Conservation (phyloP, 2,113 vertebrate genomes). For the Glaucidium brasilianum region DNA sequence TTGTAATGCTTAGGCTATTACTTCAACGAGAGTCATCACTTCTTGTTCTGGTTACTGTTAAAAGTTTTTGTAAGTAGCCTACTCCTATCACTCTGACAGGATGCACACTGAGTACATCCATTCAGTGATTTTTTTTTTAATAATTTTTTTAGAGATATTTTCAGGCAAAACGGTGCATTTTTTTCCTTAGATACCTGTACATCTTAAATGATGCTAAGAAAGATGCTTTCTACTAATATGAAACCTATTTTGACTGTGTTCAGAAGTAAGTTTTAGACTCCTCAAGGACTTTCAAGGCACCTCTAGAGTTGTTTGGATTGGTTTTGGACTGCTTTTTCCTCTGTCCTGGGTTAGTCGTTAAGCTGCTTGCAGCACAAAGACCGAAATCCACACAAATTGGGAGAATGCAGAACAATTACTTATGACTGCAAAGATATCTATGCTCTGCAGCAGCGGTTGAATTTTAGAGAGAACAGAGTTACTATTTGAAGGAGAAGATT, state of each 20-base stretch:
- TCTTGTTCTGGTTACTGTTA: not conserved
- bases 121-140: not conserved
- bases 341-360: not conserved
- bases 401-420: not conserved
- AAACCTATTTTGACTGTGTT: not conserved
- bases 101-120: not conserved
- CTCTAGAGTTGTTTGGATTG: not conserved
- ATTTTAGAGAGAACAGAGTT: conserved; percentile 33
- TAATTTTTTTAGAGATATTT: not conserved
- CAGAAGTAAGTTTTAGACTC: not conserved
- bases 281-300: not conserved
- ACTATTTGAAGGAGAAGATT: conserved; percentile 53
- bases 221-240: not conserved
- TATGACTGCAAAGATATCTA: not conserved
- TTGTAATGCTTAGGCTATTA: not conserved
- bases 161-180: not conserved
- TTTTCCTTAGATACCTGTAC: not conserved
- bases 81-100: not conserved
- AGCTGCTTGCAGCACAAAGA: not conserved
- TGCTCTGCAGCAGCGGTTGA: not conserved
- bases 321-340: not conserved
- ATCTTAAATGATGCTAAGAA: not conserved
- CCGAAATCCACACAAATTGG: rapidly evolving
- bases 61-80: not conserved
- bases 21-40: not conserved